Evolutionary conservation across 2,797 vertebrate genomes (phyloP).

Genomic region (Danio aesculapii): DNA sequence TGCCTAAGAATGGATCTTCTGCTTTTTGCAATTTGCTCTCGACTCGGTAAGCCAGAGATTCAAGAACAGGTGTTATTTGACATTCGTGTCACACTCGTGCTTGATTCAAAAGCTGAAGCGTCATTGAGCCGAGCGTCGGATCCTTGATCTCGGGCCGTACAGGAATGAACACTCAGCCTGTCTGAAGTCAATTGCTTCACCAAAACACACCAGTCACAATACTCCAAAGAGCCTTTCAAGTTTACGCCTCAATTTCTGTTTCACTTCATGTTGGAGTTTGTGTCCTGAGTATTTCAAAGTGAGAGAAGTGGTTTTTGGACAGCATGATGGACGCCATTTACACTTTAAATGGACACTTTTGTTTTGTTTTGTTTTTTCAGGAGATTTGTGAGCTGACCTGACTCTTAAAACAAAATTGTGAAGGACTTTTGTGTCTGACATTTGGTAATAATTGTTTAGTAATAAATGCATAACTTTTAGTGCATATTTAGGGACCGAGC

Average conservation of each 20-base stretch:
- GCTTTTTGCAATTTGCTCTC: not conserved
- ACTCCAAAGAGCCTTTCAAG: slow-evolving; percentile 16
- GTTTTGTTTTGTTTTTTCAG: not conserved
- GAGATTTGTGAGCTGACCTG: not conserved
- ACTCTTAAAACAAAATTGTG: not conserved
- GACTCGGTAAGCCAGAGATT: slow-evolving; percentile 10
- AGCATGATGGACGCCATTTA: not conserved
- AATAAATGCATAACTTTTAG: too few relatives aligned
- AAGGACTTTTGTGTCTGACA: not conserved
- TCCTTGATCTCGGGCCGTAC: slow-evolving; percentile 17
- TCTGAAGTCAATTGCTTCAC: slow-evolving; percentile 20
- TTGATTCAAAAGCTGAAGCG: slow-evolving; percentile 21
- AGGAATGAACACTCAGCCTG: slow-evolving; percentile 12
- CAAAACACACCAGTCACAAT: slow-evolving; percentile 3
- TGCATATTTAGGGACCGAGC: too few relatives aligned
- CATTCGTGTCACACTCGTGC: slow-evolving; percentile 31
- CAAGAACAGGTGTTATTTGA: slow-evolving; percentile 36
- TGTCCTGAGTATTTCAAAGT: not conserved
- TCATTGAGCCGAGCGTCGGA: slow-evolving; percentile 24
- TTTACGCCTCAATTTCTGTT: not conserved
- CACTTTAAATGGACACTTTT: not conserved
- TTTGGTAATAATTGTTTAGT: too few relatives aligned
- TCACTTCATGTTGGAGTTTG: not conserved
- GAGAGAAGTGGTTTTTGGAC: not conserved
- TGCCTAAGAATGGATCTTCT: not conserved